A percentile compares a stretch with the other conserved stretches of the same genome.
Evolutionary conservation across 1,140 invertebrate species (phyloP).

Genomic region (Rhizoglyphus robini): DNA sequence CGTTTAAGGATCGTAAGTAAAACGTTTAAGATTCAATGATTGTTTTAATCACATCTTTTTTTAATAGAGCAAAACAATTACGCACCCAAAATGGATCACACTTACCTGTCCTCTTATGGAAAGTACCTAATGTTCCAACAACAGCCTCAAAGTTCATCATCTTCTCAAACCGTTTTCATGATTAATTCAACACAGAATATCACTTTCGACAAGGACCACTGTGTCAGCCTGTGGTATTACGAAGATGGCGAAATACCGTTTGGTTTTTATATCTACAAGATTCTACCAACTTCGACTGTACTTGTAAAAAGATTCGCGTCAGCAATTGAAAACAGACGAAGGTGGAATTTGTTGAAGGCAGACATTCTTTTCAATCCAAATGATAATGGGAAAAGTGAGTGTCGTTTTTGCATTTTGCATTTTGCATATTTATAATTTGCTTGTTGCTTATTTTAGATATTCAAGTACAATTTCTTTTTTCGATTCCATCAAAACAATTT

Average conservation of each 20-base stretch:
- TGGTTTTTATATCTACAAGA: not conserved
- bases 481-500: not conserved
- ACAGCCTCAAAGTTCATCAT: not conserved
- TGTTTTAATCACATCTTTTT: not conserved
- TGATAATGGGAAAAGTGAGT: too few species aligned
- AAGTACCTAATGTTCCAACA: not conserved
- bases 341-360: not conserved
- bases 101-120: not conserved
- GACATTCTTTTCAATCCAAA: not conserved
- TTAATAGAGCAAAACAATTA: not conserved
- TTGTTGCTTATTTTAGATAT: too few species aligned
- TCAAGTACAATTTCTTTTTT: not conserved
- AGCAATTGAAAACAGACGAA: not conserved
- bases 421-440: too few species aligned
- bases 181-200: not conserved
- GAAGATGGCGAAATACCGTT: not conserved
- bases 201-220: not conserved
- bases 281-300: not conserved
- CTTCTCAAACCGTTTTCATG: too few species aligned
- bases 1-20: not conserved
- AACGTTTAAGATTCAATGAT: not conserved
- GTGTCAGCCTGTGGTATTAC: slow-evolving; percentile 5
- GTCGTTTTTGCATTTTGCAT: too few species aligned
- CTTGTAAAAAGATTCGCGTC: not conserved
- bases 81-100: not conserved